These are phyloP conservation scores for Fistularia tabacaria DNA, from an alignment of 2,797 vertebrate genomes.

Conservation along the genomic window DNA sequence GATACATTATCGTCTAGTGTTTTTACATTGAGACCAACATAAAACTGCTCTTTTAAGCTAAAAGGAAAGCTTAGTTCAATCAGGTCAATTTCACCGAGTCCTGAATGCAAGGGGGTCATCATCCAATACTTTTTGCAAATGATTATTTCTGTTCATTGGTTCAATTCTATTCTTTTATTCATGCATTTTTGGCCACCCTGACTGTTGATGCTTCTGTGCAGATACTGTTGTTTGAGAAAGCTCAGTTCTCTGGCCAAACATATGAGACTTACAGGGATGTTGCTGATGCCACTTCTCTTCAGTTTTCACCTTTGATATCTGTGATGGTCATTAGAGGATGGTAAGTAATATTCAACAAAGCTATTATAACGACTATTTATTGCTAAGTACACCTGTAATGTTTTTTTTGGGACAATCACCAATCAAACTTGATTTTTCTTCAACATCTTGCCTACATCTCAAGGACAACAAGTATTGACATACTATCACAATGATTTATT, in stretches of 20 bases:
- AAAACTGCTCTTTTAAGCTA: no score
- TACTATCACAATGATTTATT: no score
- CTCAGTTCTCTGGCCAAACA: slow-evolving; percentile 68
- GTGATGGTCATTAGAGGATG: slow-evolving; percentile 89
- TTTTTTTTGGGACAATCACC: no score
- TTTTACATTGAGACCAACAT: neutral
- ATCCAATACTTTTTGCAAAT: neutral
- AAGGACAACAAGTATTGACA: no score
- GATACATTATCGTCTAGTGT: neutral
- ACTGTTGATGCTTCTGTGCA: slow-evolving; percentile 44
- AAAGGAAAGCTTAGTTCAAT: neutral
- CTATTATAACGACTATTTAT: no score
- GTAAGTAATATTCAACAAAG: slow-evolving; percentile 68
- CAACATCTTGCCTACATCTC: no score
- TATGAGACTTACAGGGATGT: slow-evolving; percentile 83
- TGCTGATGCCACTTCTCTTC: slow-evolving; percentile 80
- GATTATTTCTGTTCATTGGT: slow-evolving; percentile 1
- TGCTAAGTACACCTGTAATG: no score
- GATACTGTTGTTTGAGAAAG: slow-evolving; percentile 83
- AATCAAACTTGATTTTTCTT: no score
- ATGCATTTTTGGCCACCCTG: neutral
- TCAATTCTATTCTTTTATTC: slow-evolving; percentile 4
- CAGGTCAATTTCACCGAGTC: neutral
- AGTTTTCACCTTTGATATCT: slow-evolving; percentile 80
- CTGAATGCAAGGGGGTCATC: no score